A percentile compares a stretch with the other conserved stretches of the same genome.
These are phyloP conservation scores for Calameuta pallipes DNA, from an alignment of 2,888 invertebrate genomes.

Conservation along the genomic window DNA sequence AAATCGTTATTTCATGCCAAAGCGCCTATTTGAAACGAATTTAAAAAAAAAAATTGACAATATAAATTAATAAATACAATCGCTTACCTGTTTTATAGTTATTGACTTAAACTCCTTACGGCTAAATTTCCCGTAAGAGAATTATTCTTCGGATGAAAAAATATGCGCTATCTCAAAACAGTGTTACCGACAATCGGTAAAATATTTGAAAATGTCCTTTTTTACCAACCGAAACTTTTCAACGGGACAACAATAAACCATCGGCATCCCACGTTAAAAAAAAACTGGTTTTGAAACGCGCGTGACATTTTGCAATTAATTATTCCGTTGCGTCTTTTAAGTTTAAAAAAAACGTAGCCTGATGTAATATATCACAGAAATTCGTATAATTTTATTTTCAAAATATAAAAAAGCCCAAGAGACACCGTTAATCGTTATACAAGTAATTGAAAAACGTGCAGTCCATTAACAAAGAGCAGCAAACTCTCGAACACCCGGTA, in stretches of 20 bases:
- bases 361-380: background rate
- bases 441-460: background rate
- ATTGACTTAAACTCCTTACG: background rate
- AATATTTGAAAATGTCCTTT: background rate
- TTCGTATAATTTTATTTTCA: background rate
- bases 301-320: background rate
- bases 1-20: background rate
- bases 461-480: background rate
- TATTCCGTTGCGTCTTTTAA: background rate
- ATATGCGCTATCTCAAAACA: background rate
- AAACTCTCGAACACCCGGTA: background rate
- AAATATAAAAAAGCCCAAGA: background rate
- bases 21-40: too few species aligned
- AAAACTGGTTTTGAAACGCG: background rate
- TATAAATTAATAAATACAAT: background rate
- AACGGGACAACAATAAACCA: background rate
- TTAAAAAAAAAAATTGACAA: too few species aligned
- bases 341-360: background rate
- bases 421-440: background rate
- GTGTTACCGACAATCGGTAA: background rate
- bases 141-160: background rate
- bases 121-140: background rate
- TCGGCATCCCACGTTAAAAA: background rate
- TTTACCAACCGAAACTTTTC: background rate
- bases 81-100: background rate